Conservation (phyloP, 1,140 invertebrate genomes). For the Carcinoscorpius rotundicauda region DNA sequence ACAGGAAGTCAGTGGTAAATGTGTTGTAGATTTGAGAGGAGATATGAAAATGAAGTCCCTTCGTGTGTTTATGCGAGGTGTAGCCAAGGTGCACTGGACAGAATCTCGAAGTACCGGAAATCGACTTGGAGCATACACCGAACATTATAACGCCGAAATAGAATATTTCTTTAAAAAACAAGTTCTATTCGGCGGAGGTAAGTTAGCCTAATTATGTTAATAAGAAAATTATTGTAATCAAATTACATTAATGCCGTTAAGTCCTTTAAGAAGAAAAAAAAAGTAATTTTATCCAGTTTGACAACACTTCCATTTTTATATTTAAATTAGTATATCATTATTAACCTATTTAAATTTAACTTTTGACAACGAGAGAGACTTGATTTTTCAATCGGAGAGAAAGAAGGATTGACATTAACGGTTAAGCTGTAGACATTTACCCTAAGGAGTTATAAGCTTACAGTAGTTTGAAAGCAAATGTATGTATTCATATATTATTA, state of each 20-base stretch:
- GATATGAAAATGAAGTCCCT: conserved; percentile 38
- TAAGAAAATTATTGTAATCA: background rate
- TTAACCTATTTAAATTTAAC: background rate
- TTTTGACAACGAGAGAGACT: background rate
- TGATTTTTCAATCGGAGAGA: too few species aligned
- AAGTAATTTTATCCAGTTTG: background rate
- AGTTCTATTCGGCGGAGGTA: conserved; percentile 38
- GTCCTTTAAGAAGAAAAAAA: background rate
- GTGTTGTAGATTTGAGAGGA: conserved; percentile 38
- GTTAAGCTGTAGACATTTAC: too few species aligned
- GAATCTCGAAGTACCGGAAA: conserved; percentile 39
- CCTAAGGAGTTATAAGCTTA: too few species aligned
- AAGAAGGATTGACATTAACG: too few species aligned
- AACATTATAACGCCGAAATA: conserved; percentile 40
- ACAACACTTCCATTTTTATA: background rate
- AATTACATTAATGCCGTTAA: background rate
- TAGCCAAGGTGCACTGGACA: conserved; percentile 41
- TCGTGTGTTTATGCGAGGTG: conserved; percentile 37
- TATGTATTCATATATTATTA: too few species aligned
- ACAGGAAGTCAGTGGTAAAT: conserved; percentile 35
- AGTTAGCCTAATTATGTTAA: conserved; percentile 6
- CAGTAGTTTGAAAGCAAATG: too few species aligned
- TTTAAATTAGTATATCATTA: background rate
- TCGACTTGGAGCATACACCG: conserved; percentile 38
- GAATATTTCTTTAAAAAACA: conserved; percentile 40